phyloP scores from a whole-genome alignment of 2,113 vertebrate genomes.

The Heloderma charlesbogerti region DNA sequence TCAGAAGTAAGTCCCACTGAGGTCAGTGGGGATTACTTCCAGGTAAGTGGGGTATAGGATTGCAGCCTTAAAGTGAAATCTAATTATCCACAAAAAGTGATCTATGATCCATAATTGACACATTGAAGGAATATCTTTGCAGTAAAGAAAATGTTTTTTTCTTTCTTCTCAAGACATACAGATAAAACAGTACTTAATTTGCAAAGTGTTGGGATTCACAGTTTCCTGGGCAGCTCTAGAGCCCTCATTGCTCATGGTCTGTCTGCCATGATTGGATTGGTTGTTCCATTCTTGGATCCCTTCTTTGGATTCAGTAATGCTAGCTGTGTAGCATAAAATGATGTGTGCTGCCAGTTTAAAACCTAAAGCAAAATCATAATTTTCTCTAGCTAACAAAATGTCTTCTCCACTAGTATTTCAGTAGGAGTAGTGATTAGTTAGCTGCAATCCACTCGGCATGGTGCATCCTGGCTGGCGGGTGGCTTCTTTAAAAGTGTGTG shows the following conservation, averaged over 20 bases:
- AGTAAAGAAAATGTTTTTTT: not conserved
- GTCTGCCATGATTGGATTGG: not conserved
- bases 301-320: not conserved
- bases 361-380: not conserved
- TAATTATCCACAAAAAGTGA: no score
- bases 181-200: not conserved
- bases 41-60: no score
- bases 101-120: no score
- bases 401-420: not conserved
- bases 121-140: not conserved
- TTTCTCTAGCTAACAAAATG: not conserved
- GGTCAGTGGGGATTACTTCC: no score
- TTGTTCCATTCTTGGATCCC: not conserved
- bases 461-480: not conserved
- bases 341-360: not conserved
- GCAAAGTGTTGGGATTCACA: not conserved
- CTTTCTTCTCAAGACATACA: not conserved
- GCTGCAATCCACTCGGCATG: constrained; percentile 4
- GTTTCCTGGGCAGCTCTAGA: not conserved
- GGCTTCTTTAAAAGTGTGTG: no score
- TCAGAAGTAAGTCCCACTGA: no score
- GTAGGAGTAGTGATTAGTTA: not conserved
- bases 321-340: not conserved
- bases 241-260: no score
- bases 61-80: no score